Percentiles rank a stretch among this genome's conserved stretches.
Evolutionary conservation across 1,140 invertebrate genomes (phyloP).

Genomic region (Popillia japonica): DNA sequence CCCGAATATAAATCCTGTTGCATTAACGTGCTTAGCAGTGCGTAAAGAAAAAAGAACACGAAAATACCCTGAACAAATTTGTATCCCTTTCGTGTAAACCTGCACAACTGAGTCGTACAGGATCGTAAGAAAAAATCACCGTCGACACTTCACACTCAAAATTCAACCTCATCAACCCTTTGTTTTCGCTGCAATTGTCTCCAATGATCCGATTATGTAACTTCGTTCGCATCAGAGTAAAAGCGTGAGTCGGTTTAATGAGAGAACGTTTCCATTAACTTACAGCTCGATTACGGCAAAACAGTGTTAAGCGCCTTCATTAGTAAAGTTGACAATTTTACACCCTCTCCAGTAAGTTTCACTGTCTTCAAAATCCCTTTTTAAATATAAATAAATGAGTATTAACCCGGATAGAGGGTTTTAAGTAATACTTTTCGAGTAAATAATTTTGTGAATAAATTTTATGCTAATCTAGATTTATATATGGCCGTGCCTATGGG

Average conservation of each 20-base stretch:
- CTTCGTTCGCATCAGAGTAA: background rate
- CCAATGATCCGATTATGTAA: constrained; percentile 38
- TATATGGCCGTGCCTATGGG: no score
- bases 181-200: constrained; percentile 39
- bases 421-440: no score
- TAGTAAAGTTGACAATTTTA: constrained; percentile 32
- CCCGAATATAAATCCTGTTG: background rate
- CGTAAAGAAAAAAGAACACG: constrained; percentile 13
- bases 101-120: background rate
- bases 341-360: background rate
- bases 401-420: background rate
- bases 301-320: constrained; percentile 28
- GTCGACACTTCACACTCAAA: background rate
- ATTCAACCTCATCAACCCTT: constrained; percentile 33
- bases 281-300: constrained; percentile 33
- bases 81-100: background rate
- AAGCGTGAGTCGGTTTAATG: constrained; percentile 31
- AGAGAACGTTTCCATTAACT: constrained; percentile 37
- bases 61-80: constrained; percentile 4
- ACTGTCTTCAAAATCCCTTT: background rate
- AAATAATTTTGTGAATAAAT: no score
- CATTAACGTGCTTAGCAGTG: constrained; percentile 23
- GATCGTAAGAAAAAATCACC: background rate
- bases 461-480: no score
- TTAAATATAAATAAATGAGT: constrained; percentile 4